Base-by-base conservation (phyloP, 2,888 invertebrate genomes). In the Labia minor region DNA sequence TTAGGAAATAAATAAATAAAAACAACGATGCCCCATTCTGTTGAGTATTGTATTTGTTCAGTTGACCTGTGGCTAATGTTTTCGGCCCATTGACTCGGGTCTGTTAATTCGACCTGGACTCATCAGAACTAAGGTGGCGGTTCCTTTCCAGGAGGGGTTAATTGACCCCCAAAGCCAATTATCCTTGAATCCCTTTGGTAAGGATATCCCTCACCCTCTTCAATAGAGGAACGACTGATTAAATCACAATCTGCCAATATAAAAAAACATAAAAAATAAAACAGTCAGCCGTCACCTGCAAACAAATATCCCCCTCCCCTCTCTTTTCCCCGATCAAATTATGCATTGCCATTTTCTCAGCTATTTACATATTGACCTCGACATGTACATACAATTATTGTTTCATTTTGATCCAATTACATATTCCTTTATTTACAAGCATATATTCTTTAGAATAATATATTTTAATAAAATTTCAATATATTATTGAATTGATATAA, bases 91-190 rank as follows among this genome's bases (percentile, higher is more conserved):
- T 49, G 49, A 49, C 49, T 49, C 49, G 49, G n/a, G n/a, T 3
- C 49, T 49, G 49, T 49, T 49, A 49, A 49, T 14, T 14, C 49
- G 49, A 49, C 16, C 49, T 49, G 49, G 49, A 10, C 49, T 3
- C 49, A 49, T n/a, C 49, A 49, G 49, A 49, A 4, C 8, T 26
- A 49, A 49, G 49, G 49, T 16, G n/a, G 3, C n/a, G 49, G 49
- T 2, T 33, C 6, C 49, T 49, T 49, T 49, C 6, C 49, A 49
- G 49, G 16, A 11, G 16, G 49, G 49, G 49, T n/a, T 49, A 49
- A 49, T 49, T 49, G 49, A 14, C n/a, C 49, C 49, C 49, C 49
- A 49, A 49, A 49, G 49, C 49, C 49, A 49, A 49, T 49, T 49
- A 49, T 14, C 3, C 49, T 16, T 14, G 14, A 3, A 14, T 16